Evolutionary conservation across 2,888 invertebrate species (phyloP).

Genomic region (Clusia tigrina): DNA sequence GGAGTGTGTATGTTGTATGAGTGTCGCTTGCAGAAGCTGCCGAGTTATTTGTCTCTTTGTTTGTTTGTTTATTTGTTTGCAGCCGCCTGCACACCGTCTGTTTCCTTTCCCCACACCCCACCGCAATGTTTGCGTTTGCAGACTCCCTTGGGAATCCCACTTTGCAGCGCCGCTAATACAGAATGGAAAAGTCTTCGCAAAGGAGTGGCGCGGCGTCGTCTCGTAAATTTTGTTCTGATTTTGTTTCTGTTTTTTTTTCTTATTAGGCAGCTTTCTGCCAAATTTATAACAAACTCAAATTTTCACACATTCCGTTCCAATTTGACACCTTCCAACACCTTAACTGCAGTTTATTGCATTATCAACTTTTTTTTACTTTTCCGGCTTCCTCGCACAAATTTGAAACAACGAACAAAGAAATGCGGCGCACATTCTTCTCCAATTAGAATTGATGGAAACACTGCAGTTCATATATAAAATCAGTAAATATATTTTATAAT

Average conservation of each 20-base stretch:
- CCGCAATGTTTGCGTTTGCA: not conserved
- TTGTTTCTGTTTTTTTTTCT: not conserved
- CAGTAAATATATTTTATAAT: too few relatives aligned
- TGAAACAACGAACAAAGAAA: not conserved
- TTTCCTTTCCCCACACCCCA: not conserved
- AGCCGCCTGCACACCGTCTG: not conserved
- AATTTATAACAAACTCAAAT: too few relatives aligned
- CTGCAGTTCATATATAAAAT: too few relatives aligned
- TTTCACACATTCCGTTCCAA: not conserved
- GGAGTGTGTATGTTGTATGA: too few relatives aligned
- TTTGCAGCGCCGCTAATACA: not conserved
- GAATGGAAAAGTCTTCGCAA: constrained; percentile 34
- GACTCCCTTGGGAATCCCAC: not conserved
- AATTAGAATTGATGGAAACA: too few relatives aligned
- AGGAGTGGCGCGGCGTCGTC: constrained; percentile 38
- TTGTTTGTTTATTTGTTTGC: not conserved
- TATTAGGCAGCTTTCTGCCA: too few relatives aligned
- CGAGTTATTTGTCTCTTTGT: too few relatives aligned
- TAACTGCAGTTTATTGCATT: too few relatives aligned
- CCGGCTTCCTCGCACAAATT: constrained; percentile 4
- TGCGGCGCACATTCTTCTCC: not conserved
- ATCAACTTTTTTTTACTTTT: too few relatives aligned
- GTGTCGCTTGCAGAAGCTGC: too few relatives aligned
- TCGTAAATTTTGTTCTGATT: constrained; percentile 1
- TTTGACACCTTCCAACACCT: not conserved